phyloP scores from a whole-genome alignment of 2,113 vertebrate genomes.

The Osmerus mordax region DNA sequence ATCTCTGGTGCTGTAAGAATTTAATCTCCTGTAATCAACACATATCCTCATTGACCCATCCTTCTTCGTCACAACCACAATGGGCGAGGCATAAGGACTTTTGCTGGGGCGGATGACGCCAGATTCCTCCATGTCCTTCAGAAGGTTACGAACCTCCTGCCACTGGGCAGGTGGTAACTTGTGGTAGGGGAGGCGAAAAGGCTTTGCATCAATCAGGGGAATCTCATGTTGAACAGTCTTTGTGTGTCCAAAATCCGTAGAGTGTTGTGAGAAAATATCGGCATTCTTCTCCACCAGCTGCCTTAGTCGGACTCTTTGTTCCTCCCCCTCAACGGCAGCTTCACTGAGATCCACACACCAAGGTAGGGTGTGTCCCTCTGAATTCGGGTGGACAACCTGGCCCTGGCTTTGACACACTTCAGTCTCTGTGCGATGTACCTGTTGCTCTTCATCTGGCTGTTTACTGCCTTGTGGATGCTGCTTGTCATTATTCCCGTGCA shows the following conservation, averaged over 20 bases:
- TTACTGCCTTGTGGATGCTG: neutral
- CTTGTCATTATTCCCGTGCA: too few relatives aligned
- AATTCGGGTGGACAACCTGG: neutral
- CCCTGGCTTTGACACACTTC: neutral
- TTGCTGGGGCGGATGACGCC: neutral
- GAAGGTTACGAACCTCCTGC: constrained; percentile 4
- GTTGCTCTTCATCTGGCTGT: neutral
- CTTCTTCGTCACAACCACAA: constrained; percentile 28
- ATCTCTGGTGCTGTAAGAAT: constrained; percentile 27
- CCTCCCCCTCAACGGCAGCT: constrained; percentile 5
- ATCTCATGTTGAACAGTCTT: constrained; percentile 10
- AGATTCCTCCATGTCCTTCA: neutral
- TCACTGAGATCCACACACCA: constrained; percentile 7
- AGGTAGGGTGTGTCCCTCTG: neutral
- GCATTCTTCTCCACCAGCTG: constrained; percentile 8
- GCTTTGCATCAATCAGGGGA: constrained; percentile 5
- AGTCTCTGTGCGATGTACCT: neutral
- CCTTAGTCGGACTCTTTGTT: neutral
- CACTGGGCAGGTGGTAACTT: neutral
- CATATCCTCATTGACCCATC: constrained; percentile 22
- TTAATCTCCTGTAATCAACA: constrained; percentile 26
- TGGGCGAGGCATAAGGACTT: constrained; percentile 13
- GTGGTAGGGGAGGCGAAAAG: constrained; percentile 14
- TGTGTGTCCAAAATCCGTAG: constrained; percentile 1
- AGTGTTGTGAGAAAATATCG: constrained; percentile 9